phyloP scores from a whole-genome alignment of 2,888 invertebrate species.

The Prosapia bicincta region DNA sequence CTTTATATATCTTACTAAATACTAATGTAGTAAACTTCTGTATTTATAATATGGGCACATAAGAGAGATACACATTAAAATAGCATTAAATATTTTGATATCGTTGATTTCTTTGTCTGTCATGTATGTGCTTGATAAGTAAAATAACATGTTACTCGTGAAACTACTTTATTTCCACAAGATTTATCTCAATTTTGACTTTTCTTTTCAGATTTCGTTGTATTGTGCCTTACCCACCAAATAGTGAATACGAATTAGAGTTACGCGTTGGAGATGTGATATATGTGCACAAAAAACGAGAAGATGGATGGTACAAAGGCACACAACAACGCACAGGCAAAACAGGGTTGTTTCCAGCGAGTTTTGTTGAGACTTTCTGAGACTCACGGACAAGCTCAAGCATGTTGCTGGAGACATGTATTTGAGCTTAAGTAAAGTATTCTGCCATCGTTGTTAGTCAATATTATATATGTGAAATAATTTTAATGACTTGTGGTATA shows the following conservation, averaged over 20 bases:
- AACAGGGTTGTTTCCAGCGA: conserved; percentile 92
- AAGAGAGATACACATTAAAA: too few species aligned
- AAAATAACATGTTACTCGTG: too few species aligned
- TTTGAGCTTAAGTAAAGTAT: conserved; percentile 37
- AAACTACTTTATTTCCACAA: too few species aligned
- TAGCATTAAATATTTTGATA: too few species aligned
- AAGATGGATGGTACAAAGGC: conserved; percentile 95
- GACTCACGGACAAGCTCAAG: conserved; percentile 42
- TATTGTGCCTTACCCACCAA: conserved; percentile 91
- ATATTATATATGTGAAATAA: neutral
- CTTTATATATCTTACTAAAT: too few species aligned
- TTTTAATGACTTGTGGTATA: neutral
- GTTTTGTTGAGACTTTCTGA: conserved; percentile 78
- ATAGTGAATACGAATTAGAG: conserved; percentile 89
- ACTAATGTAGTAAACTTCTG: too few species aligned
- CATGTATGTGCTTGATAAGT: too few species aligned
- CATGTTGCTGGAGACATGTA: conserved; percentile 48
- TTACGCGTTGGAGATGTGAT: conserved; percentile 88
- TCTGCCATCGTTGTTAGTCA: neutral
- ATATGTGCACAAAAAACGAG: conserved; percentile 85
- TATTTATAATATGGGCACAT: too few species aligned
- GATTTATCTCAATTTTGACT: too few species aligned
- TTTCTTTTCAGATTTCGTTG: conserved; percentile 69
- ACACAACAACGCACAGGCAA: conserved; percentile 85
- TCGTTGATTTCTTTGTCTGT: too few species aligned